phyloP scores from a whole-genome alignment of 2,888 invertebrate genomes.

The Eilema sororculum region DNA sequence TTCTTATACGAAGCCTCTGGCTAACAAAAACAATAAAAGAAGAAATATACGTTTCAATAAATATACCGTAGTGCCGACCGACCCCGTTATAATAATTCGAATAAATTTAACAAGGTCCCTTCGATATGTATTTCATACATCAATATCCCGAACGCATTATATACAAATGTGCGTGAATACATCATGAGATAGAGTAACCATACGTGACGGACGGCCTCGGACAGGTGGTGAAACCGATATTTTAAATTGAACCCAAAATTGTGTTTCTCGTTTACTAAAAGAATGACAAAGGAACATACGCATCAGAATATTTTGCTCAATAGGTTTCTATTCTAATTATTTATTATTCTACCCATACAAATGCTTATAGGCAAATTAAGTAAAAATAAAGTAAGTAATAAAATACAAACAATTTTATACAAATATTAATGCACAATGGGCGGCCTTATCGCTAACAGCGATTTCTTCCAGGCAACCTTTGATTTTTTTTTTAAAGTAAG shows the following conservation, averaged over 20 bases:
- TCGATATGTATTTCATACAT: slow-evolving; percentile 52
- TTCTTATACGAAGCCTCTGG: background rate
- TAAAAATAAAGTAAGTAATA: no score
- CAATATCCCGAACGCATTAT: slow-evolving; percentile 53
- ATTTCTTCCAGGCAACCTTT: no score
- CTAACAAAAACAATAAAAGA: slow-evolving; percentile 21
- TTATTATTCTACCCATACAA: no score
- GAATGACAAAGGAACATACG: background rate
- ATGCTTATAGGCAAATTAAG: no score
- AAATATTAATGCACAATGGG: no score
- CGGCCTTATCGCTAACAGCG: no score
- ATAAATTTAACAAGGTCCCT: slow-evolving; percentile 57
- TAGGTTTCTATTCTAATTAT: background rate
- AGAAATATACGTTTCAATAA: slow-evolving; percentile 34
- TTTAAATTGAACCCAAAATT: slow-evolving; percentile 42
- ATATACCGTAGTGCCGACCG: slow-evolving; percentile 30
- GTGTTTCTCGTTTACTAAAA: slow-evolving; percentile 16
- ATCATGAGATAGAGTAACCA: slow-evolving; percentile 50
- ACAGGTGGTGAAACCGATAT: slow-evolving; percentile 47
- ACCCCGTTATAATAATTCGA: slow-evolving; percentile 49
- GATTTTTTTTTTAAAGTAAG: no score
- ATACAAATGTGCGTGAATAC: slow-evolving; percentile 53
- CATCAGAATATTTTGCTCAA: background rate
- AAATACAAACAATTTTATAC: no score
- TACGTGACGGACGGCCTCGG: slow-evolving; percentile 36